Evolutionary conservation across 2,888 invertebrate genomes (phyloP), one percentile per base, ranked within the genome.

Genomic region (Xestia xanthographa): DNA sequence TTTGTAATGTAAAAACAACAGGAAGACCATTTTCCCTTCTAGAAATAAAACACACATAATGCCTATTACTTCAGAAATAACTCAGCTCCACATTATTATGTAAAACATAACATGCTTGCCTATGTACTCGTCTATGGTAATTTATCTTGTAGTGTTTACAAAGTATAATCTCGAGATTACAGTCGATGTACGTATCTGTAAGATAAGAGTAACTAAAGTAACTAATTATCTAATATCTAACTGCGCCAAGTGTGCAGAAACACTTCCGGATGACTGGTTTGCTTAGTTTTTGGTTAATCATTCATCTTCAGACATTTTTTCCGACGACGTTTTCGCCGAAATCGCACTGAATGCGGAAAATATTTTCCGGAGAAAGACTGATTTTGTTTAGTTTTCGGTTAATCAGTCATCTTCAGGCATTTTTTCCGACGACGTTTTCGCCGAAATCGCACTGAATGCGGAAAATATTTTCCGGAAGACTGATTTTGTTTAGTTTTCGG

Each of bases 61-160:
- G 17, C 17, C 12, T 56, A 17, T 14, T 69, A 73, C 17, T 58
- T 62, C 22, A 58, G n/a, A 56, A 48, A 76, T 20, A 41, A 41
- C 26, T 29, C 29, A 12, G 4, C 12, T 58, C 11, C 26, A 34
- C 17, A 62, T 45, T 38, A 41, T 56, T 48, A 70, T 41, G 63
- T 41, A 50, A 66, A 50, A 34, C 50, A n/a, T 29, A 70, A 48
- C 75, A 2, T 41, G 6, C 22, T 60, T 38, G 41, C 56, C n/a
- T 66, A 38, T 22, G 17, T n/a, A 38, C 68, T 65, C 22, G 56
- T 66, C 53, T 71, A 69, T 63, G 50, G 74, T 63, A 83, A 83
- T 83, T 77, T 83, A 81, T 85, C 83, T 83, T 77, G 26, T 48
- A 62, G 12, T 74, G 83, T 85, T 72, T 77, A 81, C 86, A 56